A percentile compares a stretch with the other conserved stretches of the same genome.
Evolutionary conservation across 2,888 invertebrate genomes (phyloP).

Genomic region (Balanococcus diminutus): DNA sequence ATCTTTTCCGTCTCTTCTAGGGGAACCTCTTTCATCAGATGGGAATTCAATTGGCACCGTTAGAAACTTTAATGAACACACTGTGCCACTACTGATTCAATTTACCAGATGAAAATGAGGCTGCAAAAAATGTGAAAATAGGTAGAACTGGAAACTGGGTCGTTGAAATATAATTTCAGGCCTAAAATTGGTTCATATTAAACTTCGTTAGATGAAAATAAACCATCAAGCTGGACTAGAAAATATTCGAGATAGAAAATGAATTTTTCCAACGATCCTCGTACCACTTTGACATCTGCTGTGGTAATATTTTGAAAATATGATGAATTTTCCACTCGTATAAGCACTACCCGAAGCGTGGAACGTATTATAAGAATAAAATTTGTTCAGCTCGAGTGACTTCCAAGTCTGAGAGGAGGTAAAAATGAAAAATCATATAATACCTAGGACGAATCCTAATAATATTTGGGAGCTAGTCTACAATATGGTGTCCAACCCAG

Average conservation of each 20-base stretch:
- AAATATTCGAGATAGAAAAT: neutral
- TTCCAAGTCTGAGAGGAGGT: neutral
- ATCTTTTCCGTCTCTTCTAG: too few relatives aligned
- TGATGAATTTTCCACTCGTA: slow-evolving; percentile 8
- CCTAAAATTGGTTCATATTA: neutral
- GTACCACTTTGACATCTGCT: neutral
- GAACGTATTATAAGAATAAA: neutral
- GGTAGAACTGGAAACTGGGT: neutral
- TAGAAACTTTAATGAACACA: neutral
- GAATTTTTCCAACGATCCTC: neutral
- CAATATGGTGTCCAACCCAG: neutral
- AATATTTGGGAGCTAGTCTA: neutral
- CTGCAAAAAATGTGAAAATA: neutral
- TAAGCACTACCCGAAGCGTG: neutral
- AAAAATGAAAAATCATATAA: neutral
- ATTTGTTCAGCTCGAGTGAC: slow-evolving; percentile 17
- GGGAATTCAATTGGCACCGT: too few relatives aligned
- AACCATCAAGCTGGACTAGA: neutral
- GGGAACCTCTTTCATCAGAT: too few relatives aligned
- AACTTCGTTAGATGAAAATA: neutral
- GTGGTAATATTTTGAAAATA: neutral
- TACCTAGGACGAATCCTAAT: neutral
- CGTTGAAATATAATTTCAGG: neutral
- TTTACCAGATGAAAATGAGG: neutral
- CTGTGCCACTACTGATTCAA: neutral